Base-by-base conservation (phyloP, 2,797 vertebrate species). In the Anguilla obscura region DNA sequence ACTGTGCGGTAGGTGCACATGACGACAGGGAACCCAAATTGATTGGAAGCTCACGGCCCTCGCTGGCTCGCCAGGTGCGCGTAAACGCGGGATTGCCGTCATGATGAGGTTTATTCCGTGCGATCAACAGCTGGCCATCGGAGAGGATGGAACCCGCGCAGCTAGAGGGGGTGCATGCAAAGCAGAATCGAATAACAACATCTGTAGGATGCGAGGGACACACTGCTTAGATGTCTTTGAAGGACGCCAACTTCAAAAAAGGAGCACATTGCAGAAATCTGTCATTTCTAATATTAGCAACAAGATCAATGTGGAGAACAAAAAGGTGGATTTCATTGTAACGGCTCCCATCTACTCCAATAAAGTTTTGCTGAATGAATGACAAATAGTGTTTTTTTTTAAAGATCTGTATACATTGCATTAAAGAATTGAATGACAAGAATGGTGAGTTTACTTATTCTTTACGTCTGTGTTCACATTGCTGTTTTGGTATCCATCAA, bases 71-170 rank as follows among this genome's bases (percentile, higher is more conserved):
- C 91, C 93, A 94, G 92, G 90, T 94, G 93, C 91, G 89, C 88
- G 88, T 91, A 94, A 92, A 91, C 92, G 88, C 92, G 89, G 91
- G 92, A 89, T 85, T 36, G 89, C 88, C 91, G 89, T 92, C 91
- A 91, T 16, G 87, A 60, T 0, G 69, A 90, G 87, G 87, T 90
- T 92, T 89, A 90, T 92, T 92, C 92, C 90, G 90, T 91, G 88
- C 88, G 87, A 89, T 89, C 91, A 94, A 92, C 93, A 94, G 92
- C 94, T 94, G 92, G 92, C 91, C 92, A 91, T 74, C 66, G 18
- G 40, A 69, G 63, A 52, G 33, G 48, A 18, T 48, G 80, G 56
- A 54, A 74, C 10, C 45, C 63, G 50, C 80, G 54, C n/a, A 66
- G 3, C 40, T 6, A 69, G 87, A 4, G 36, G n/a, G 33, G n/a